Percentiles rank a stretch among this genome's conserved stretches.
Conservation (phyloP, 2,113 vertebrate genomes). For the Lathamus discolor region DNA sequence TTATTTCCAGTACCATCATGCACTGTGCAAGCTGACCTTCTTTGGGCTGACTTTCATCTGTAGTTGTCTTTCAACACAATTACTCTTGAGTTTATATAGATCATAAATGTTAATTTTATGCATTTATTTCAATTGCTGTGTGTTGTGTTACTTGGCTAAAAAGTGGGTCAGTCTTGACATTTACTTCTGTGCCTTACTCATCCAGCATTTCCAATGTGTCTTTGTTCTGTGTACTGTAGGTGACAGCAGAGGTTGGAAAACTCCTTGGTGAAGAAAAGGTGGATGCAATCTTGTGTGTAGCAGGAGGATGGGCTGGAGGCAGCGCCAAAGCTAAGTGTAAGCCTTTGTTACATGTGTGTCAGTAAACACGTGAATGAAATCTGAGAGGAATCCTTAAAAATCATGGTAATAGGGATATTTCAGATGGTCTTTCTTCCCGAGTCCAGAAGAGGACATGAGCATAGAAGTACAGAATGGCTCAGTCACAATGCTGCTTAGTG, state of each 20-base stretch:
- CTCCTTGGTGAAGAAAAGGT: constrained; percentile 90
- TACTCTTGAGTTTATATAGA: not conserved
- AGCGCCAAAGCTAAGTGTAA: constrained; percentile 92
- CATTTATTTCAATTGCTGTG: not conserved
- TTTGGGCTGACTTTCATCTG: rapidly evolving
- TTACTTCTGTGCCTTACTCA: not conserved
- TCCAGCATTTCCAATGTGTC: not conserved
- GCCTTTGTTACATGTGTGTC: not conserved
- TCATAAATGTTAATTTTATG: not conserved
- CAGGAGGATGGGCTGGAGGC: constrained; percentile 96
- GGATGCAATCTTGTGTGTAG: constrained; percentile 92
- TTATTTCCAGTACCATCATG: not conserved
- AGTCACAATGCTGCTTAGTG: not conserved
- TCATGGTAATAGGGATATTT: not conserved
- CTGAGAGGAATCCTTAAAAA: not conserved
- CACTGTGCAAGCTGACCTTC: not conserved
- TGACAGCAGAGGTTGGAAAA: constrained; percentile 84
- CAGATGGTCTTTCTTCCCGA: not conserved
- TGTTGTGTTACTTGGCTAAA: rapidly evolving
- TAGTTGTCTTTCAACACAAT: not conserved
- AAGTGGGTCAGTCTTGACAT: not conserved
- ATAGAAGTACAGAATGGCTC: not conserved
- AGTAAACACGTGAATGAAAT: not conserved
- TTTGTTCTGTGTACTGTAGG: constrained; percentile 71
- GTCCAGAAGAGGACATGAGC: not conserved